Conservation (phyloP, 1,140 invertebrate genomes). For the Euura lappo region DNA sequence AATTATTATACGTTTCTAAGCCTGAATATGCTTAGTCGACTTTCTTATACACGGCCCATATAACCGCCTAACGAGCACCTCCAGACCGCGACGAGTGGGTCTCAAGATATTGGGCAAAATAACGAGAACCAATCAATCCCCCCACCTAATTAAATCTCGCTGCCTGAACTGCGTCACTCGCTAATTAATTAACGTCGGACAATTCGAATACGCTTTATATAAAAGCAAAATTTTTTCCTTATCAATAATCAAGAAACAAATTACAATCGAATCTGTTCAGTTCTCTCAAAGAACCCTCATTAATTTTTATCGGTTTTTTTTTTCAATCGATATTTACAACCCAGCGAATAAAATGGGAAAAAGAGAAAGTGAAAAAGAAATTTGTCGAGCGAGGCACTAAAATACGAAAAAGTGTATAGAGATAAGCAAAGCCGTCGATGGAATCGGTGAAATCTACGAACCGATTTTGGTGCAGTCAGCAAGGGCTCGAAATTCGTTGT, state of each 20-base stretch:
- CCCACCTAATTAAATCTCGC: background rate
- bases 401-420: no score
- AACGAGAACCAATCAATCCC: background rate
- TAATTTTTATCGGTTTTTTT: no score
- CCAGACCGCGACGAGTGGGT: background rate
- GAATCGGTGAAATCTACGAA: background rate
- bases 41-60: constrained; percentile 14
- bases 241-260: background rate
- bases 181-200: background rate
- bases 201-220: background rate
- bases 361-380: no score
- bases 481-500: background rate
- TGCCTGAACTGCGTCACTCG: background rate
- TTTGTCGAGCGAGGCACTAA: no score
- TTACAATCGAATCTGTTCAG: no score
- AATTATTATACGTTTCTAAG: no score
- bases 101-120: background rate
- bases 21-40: background rate
- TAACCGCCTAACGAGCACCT: constrained; percentile 33
- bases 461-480: background rate
- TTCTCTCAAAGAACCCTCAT: no score
- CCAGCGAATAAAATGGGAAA: no score
- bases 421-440: no score
- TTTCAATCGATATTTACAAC: no score
- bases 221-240: background rate